Conservation (phyloP, 2,113 vertebrate species). For the Halichoeres trimaculatus region DNA sequence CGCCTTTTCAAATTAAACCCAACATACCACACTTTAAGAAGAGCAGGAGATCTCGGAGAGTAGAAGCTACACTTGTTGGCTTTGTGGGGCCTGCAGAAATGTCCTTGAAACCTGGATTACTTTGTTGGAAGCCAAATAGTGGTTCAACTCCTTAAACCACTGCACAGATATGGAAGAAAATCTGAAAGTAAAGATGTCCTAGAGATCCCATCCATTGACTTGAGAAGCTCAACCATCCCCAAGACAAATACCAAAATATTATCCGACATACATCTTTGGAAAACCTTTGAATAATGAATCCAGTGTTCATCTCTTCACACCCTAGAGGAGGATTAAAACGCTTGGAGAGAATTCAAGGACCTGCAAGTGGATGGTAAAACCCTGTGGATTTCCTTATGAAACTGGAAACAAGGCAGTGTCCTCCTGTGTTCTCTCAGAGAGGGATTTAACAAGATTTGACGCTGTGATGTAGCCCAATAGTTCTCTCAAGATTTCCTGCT, state of each 20-base stretch:
- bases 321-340: neutral
- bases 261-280: neutral
- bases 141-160: slow-evolving; percentile 10
- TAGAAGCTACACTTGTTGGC: slow-evolving; percentile 4
- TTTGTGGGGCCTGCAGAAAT: neutral
- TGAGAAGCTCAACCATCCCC: neutral
- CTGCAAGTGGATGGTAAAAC: neutral
- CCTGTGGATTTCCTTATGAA: slow-evolving; percentile 12
- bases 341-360: slow-evolving; percentile 12
- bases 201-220: neutral
- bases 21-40: neutral
- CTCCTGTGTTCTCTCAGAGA: slow-evolving; percentile 12
- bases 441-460: slow-evolving; percentile 58
- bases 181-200: neutral
- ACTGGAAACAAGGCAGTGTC: slow-evolving; percentile 1
- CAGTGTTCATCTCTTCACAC: neutral
- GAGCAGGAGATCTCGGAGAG: neutral
- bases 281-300: neutral
- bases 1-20: neutral
- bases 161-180: neutral
- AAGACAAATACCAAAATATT: neutral
- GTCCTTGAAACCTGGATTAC: neutral
- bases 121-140: neutral
- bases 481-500: slow-evolving; percentile 52
- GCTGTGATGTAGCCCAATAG: slow-evolving; percentile 36